Percentiles rank a stretch among this genome's conserved stretches.
These are phyloP conservation scores for Laticauda laticaudata DNA, from an alignment of 2,113 vertebrate species.

Conservation along the genomic window DNA sequence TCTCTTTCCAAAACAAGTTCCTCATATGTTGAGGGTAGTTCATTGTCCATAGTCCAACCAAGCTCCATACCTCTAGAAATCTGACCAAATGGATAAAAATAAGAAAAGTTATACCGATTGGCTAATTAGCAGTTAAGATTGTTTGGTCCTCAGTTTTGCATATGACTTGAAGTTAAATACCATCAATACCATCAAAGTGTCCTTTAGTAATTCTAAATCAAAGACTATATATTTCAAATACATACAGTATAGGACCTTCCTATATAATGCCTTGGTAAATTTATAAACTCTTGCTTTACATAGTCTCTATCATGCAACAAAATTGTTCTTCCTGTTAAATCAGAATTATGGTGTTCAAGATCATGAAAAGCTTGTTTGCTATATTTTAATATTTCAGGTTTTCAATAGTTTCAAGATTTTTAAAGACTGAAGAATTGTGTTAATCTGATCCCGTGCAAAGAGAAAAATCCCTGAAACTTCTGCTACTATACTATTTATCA, in stretches of 20 bases:
- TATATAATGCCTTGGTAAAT: background rate
- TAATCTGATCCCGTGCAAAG: background rate
- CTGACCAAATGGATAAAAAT: background rate
- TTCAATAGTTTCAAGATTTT: background rate
- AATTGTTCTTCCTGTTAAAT: background rate
- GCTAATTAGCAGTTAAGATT: background rate
- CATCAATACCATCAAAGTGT: background rate
- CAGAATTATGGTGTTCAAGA: background rate
- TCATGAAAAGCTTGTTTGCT: background rate
- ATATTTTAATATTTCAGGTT: background rate
- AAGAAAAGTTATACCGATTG: background rate
- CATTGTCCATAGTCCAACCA: background rate
- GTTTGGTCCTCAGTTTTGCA: background rate
- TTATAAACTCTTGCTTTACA: background rate
- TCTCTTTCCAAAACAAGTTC: background rate
- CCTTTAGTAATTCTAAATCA: background rate
- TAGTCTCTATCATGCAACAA: background rate
- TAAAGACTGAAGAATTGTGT: background rate
- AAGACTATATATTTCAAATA: no score
- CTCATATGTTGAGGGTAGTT: background rate
- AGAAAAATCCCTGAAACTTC: background rate
- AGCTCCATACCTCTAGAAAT: no score
- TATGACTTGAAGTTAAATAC: background rate
- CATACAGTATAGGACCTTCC: background rate
- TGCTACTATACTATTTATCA: conserved; percentile 2